Conservation (phyloP, 2,888 invertebrate species). For the Crioceris asparagi region DNA sequence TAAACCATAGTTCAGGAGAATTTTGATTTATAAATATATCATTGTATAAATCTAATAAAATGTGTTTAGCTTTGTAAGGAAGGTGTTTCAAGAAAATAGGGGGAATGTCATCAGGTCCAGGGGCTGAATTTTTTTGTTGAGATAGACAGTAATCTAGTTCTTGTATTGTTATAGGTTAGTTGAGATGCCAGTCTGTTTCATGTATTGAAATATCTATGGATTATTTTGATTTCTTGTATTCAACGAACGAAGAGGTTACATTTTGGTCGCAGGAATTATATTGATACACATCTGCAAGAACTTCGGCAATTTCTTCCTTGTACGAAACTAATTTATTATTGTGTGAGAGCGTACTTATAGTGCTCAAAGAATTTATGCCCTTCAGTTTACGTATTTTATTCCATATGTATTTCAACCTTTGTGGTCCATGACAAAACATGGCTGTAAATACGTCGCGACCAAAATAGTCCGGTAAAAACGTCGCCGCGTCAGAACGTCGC, state of each 20-base stretch:
- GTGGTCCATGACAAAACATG: no score
- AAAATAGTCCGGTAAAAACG: no score
- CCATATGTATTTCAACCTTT: no score
- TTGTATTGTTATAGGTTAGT: neutral
- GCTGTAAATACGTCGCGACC: no score
- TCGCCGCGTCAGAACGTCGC: no score
- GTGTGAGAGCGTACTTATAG: neutral
- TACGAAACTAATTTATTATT: neutral
- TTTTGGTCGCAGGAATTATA: neutral
- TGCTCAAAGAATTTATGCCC: neutral
- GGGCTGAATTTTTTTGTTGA: conserved; percentile 2
- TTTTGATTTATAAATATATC: neutral
- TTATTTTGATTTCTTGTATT: neutral
- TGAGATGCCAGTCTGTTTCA: neutral
- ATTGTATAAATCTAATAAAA: conserved; percentile 5
- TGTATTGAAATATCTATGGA: neutral
- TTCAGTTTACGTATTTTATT: conserved; percentile 1
- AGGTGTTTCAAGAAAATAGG: conserved; percentile 6
- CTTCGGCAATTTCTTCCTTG: neutral
- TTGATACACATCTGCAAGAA: neutral
- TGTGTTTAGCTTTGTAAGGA: neutral
- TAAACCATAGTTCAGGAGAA: conserved; percentile 1
- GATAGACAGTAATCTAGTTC: neutral
- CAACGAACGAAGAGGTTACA: neutral
- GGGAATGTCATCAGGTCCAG: conserved; percentile 6